Base-by-base conservation (phyloP, 1,140 invertebrate genomes). In the Aphaenogaster ashmeadi region DNA sequence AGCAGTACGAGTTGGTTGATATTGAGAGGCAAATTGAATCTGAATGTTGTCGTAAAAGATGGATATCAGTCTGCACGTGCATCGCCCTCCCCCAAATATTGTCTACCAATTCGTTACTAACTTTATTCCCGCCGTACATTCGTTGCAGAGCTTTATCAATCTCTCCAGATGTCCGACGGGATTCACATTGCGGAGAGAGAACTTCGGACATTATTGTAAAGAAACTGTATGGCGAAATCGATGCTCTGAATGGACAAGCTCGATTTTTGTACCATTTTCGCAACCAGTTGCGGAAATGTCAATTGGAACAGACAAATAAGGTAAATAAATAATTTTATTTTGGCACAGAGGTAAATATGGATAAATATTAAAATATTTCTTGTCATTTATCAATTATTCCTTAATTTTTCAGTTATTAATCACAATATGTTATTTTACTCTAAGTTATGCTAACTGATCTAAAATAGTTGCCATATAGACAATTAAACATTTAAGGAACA, bases 1-100 rank as follows among this genome's bases (percentile, higher is more conserved):
- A 58, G 83, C 88, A 79, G 78, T 81, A 69, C 64, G 64, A 87
- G 72, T 87, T 71, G 58, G 89, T 91, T 91, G 91, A 93, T 93
- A 93, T 93, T 90, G 90, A 92, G 92, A 89, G 91, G 87, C 88
- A 93, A 93, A 93, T 93, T 92, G 92, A 93, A 93, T 93, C 87
- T 92, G 92, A 93, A 91, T 87, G 91, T 90, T 90, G 91, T 92
- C 92, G 87, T 92, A 89, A 93, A 92, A 92, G 92, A 93, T 92
- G 91, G 91, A 92, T 93, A 92, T 92, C 89, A 88, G 89, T 64
- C 69, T 88, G 72, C 87, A 81, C 89, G 77, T 85, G 80, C 54
- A 74, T 47, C 78, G 47, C n/a, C 47, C 36, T 58, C 75, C 38
- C 67, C 74, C 62, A 83, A 88, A 89, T 83, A 89, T 92, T 89